Evolutionary conservation across 2,888 invertebrate species (phyloP).

Genomic region (Slavum lentiscoides): DNA sequence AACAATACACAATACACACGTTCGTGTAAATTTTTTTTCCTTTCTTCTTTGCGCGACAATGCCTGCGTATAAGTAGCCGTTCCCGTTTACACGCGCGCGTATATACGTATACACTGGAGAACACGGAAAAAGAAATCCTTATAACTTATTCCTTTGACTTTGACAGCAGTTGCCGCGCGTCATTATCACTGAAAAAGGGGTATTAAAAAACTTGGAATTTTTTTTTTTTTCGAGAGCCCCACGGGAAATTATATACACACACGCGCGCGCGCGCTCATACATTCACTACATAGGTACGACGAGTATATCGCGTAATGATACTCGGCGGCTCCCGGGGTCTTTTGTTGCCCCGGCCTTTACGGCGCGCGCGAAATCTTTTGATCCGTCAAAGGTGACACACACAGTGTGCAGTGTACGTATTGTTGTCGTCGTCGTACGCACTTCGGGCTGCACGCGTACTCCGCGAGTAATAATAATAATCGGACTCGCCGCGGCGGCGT

Average conservation of each 20-base stretch:
- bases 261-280: too few species aligned
- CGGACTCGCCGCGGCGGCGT: slow-evolving; percentile 4
- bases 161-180: slow-evolving; percentile 32
- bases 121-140: slow-evolving; percentile 50
- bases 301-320: slow-evolving; percentile 24
- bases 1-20: neutral
- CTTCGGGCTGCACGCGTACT: slow-evolving; percentile 9
- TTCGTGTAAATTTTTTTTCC: neutral
- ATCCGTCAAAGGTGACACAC: slow-evolving; percentile 40
- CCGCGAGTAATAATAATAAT: slow-evolving; percentile 51
- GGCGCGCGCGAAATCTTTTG: slow-evolving; percentile 27
- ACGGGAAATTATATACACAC: slow-evolving; percentile 10
- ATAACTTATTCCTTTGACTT: slow-evolving; percentile 53
- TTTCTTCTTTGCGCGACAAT: neutral
- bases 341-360: slow-evolving; percentile 24
- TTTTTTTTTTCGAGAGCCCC: slow-evolving; percentile 30
- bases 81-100: neutral
- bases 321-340: slow-evolving; percentile 25
- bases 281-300: too few species aligned
- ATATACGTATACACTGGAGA: neutral
- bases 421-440: neutral
- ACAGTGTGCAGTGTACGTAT: slow-evolving; percentile 22
- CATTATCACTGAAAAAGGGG: slow-evolving; percentile 47
- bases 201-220: slow-evolving; percentile 50
- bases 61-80: slow-evolving; percentile 15